phyloP scores from a whole-genome alignment of 2,888 invertebrate genomes.

The Drosophila leonis region DNA sequence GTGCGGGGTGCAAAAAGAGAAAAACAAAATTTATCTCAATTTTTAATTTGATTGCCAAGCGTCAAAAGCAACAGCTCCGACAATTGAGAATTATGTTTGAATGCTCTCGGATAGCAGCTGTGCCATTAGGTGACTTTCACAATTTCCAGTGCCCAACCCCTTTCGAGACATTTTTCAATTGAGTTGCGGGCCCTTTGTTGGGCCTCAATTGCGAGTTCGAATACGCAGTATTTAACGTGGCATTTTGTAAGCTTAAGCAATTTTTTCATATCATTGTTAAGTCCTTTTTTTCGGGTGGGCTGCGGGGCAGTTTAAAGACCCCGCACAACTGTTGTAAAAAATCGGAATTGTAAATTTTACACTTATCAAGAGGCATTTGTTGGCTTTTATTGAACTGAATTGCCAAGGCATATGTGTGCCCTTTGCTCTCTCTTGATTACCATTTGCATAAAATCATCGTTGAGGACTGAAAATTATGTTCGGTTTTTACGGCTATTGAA shows the following conservation, averaged over 20 bases:
- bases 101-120: constrained; percentile 59
- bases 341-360: constrained; percentile 76
- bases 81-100: constrained; percentile 64
- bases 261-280: constrained; percentile 63
- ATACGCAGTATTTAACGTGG: constrained; percentile 43
- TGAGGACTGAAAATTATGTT: constrained; percentile 70
- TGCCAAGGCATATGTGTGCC: constrained; percentile 65
- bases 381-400: constrained; percentile 71
- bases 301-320: constrained; percentile 46
- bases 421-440: constrained; percentile 66
- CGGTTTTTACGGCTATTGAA: constrained; percentile 65
- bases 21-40: constrained; percentile 33
- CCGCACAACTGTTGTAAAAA: constrained; percentile 72
- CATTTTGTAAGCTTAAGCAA: constrained; percentile 50
- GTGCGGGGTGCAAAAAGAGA: constrained; percentile 8
- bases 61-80: constrained; percentile 73
- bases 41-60: constrained; percentile 70
- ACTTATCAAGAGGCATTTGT: constrained; percentile 75
- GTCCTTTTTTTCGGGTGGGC: constrained; percentile 24
- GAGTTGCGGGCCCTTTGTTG: constrained; percentile 47
- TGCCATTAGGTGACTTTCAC: constrained; percentile 38
- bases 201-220: constrained; percentile 17
- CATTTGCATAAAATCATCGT: constrained; percentile 76
- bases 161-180: constrained; percentile 37
- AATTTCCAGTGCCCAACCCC: constrained; percentile 30